phyloP scores from a whole-genome alignment of 2,113 vertebrate species.

The Passer domesticus region DNA sequence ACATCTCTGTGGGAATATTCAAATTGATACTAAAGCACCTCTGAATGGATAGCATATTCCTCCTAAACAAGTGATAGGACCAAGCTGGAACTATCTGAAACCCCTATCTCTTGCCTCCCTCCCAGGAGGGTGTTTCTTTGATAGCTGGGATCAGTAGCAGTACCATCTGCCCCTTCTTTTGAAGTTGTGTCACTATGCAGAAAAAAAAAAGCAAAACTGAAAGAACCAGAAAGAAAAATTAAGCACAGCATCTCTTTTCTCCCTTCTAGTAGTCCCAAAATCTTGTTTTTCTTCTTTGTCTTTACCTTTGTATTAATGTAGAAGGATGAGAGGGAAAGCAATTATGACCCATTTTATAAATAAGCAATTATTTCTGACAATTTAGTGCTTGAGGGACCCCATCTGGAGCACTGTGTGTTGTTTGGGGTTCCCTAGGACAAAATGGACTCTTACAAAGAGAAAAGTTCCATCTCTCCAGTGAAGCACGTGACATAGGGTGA shows the following conservation, averaged over 20 bases:
- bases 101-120: neutral
- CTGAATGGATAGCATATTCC: neutral
- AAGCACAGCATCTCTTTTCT: neutral
- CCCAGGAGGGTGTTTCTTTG: neutral
- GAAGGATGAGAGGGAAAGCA: neutral
- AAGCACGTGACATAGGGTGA: neutral
- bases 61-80: neutral
- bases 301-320: neutral
- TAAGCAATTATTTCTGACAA: neutral
- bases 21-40: neutral
- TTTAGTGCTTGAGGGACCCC: neutral
- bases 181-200: neutral
- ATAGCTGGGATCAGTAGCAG: slow-evolving; percentile 17
- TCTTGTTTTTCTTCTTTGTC: neutral
- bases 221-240: neutral
- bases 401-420: neutral
- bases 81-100: neutral
- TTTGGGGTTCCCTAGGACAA: neutral
- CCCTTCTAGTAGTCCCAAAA: neutral
- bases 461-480: neutral
- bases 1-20: neutral
- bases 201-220: neutral
- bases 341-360: neutral
- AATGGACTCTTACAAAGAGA: neutral
- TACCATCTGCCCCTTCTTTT: slow-evolving; percentile 18